Percentiles rank a stretch among this genome's conserved stretches.
These are phyloP conservation scores for Gnatocerus cornutus DNA, from an alignment of 2,888 invertebrate species.

Conservation along the genomic window DNA sequence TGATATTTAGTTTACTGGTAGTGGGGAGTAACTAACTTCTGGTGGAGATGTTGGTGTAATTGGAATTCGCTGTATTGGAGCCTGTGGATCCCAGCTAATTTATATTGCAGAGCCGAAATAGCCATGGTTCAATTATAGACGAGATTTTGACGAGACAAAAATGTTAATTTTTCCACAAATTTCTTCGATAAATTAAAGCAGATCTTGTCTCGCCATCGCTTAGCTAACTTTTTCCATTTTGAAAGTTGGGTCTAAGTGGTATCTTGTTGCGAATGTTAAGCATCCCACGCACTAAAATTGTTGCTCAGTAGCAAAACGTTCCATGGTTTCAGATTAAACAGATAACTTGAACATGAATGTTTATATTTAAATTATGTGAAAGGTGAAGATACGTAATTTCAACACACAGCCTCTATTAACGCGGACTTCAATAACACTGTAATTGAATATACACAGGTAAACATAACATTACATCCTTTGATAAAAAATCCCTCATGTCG, in stretches of 20 bases:
- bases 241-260: background rate
- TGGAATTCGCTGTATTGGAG: too few relatives aligned
- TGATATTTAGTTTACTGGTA: too few relatives aligned
- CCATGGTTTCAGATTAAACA: background rate
- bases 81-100: too few relatives aligned
- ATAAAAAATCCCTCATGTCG: background rate
- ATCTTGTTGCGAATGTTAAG: background rate
- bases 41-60: too few relatives aligned
- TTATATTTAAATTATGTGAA: conserved; percentile 2
- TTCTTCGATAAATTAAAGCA: too few relatives aligned
- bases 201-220: background rate
- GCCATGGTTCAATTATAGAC: too few relatives aligned
- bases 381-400: conserved; percentile 2
- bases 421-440: background rate
- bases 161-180: too few relatives aligned
- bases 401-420: background rate
- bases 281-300: background rate
- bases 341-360: background rate
- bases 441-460: conserved; percentile 3
- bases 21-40: too few relatives aligned
- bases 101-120: too few relatives aligned
- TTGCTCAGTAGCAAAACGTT: conserved; percentile 4
- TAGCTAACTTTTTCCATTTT: background rate
- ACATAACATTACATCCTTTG: background rate
- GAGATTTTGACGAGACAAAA: too few relatives aligned